Percentiles rank a stretch among this genome's conserved stretches.
phyloP scores from a whole-genome alignment of 2,113 vertebrate species.

The Tragelaphus imberbis region DNA sequence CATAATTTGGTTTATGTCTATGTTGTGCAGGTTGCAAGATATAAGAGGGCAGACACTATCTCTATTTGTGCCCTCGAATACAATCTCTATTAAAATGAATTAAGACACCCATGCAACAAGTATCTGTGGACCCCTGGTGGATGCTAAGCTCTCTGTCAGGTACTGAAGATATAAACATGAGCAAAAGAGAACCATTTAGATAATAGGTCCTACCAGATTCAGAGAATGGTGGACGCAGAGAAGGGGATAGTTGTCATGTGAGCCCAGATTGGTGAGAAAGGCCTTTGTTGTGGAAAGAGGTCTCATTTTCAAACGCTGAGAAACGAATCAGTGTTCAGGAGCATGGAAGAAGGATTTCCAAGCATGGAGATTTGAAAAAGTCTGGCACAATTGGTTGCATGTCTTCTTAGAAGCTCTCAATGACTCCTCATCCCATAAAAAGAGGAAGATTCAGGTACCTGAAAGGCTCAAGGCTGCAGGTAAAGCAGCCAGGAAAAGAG shows the following conservation, averaged over 20 bases:
- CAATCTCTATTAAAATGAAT: neutral
- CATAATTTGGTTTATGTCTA: neutral
- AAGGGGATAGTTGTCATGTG: neutral
- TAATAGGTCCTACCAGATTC: neutral
- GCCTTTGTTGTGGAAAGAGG: accelerated
- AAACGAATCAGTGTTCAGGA: neutral
- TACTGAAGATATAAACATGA: too few species aligned
- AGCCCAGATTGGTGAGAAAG: neutral
- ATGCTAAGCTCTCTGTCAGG: neutral
- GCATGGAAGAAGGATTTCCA: neutral
- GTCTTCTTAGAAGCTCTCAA: neutral
- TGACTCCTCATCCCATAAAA: neutral
- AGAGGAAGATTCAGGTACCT: neutral
- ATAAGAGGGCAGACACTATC: neutral
- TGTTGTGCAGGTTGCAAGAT: too few species aligned
- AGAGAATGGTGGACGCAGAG: neutral
- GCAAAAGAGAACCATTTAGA: neutral
- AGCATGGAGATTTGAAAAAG: neutral
- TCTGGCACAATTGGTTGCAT: neutral
- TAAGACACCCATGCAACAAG: too few species aligned
- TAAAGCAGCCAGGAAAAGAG: neutral
- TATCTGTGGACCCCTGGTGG: neutral
- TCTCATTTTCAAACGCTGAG: neutral
- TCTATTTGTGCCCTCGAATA: neutral
- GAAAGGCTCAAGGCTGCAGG: neutral